Conservation (phyloP, 1,140 invertebrate genomes). For the Psilanteris sp. region DNA sequence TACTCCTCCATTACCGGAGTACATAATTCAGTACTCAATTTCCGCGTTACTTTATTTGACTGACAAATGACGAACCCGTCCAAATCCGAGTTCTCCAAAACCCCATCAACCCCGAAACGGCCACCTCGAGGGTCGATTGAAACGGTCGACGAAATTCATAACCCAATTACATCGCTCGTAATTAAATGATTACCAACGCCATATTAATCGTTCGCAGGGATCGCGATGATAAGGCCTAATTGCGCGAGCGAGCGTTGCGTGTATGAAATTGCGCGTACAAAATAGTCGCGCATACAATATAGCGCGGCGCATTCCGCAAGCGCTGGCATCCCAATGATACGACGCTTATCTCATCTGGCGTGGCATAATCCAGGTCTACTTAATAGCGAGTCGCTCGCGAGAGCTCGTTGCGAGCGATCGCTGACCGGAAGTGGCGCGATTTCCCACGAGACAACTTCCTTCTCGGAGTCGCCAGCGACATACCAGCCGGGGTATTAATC, state of each 20-base stretch:
- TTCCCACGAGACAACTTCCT: conserved; percentile 64
- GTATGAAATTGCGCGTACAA: conserved; percentile 32
- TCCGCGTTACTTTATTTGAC: too few relatives aligned
- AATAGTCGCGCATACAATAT: conserved; percentile 29
- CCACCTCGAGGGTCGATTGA: too few relatives aligned
- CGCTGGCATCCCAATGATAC: conserved; percentile 32
- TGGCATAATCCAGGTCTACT: conserved; percentile 44
- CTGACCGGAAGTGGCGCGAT: conserved; percentile 56
- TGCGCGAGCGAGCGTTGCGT: conserved; percentile 13
- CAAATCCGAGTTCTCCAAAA: too few relatives aligned
- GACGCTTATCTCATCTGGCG: conserved; percentile 45
- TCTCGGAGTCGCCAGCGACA: conserved; percentile 46
- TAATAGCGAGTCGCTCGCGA: conserved; percentile 38
- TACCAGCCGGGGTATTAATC: conserved; percentile 60
- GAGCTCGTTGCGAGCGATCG: conserved; percentile 21
- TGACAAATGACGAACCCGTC: too few relatives aligned
- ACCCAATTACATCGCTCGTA: conserved; percentile 14
- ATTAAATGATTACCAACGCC: conserved; percentile 13
- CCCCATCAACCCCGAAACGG: too few relatives aligned
- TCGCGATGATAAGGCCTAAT: conserved; percentile 9
- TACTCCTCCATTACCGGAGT: too few relatives aligned
- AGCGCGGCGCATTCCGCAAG: conserved; percentile 18
- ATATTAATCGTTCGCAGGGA: conserved; percentile 16
- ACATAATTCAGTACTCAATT: too few relatives aligned
- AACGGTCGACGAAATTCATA: too few relatives aligned